A percentile compares a stretch with the other conserved stretches of the same genome.
phyloP scores from a whole-genome alignment of 2,888 invertebrate genomes.

The Stegophylla sp. region DNA sequence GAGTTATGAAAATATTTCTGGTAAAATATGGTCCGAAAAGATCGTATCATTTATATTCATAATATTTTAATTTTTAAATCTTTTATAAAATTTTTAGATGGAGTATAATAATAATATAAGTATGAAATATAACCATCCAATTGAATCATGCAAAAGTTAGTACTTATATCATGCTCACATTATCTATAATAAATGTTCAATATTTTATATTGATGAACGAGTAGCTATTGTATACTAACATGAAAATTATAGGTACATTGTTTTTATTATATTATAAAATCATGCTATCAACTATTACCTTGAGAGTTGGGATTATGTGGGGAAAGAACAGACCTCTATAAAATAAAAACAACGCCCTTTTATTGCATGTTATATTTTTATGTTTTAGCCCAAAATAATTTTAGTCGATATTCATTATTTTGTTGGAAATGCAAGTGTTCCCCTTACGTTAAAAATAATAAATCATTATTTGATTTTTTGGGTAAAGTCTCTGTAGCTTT shows the following conservation, averaged over 20 bases:
- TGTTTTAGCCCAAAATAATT: background rate
- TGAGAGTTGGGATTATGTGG: background rate
- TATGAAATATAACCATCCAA: no score
- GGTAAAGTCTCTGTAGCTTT: background rate
- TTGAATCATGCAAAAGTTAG: no score
- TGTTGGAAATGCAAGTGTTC: conserved; percentile 14
- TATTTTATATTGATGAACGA: no score
- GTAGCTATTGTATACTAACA: background rate
- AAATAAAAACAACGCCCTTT: conserved; percentile 42
- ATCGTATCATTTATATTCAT: no score
- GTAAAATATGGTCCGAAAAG: no score
- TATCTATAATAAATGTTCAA: no score
- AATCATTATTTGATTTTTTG: conserved; percentile 6
- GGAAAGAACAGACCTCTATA: background rate
- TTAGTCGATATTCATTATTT: background rate
- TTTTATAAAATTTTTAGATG: no score
- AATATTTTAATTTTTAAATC: no score
- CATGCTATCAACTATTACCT: background rate
- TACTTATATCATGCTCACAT: no score
- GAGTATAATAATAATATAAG: no score
- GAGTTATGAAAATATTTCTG: no score
- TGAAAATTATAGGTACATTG: background rate
- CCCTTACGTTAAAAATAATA: background rate
- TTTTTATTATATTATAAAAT: background rate
- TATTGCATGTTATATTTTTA: conserved; percentile 36